These are phyloP conservation scores for Cherax quadricarinatus DNA, from an alignment of 1,140 invertebrate species.

Conservation along the genomic window DNA sequence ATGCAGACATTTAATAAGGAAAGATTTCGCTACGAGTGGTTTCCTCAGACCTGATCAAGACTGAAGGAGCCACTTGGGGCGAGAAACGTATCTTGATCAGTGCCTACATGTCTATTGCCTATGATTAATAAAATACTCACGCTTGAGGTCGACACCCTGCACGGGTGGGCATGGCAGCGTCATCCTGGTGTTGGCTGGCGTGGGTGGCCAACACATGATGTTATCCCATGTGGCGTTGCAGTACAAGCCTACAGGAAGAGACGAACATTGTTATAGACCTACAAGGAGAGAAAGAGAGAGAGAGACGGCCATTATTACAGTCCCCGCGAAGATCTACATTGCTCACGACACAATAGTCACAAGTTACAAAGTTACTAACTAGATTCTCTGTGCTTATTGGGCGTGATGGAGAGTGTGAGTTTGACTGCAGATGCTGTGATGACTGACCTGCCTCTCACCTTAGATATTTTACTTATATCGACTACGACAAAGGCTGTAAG, in stretches of 20 bases:
- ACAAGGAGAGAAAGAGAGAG: neutral
- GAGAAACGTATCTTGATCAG: no score
- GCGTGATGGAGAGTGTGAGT: no score
- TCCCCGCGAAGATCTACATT: no score
- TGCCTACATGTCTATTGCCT: no score
- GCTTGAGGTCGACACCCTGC: constrained; percentile 84
- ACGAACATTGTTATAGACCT: neutral
- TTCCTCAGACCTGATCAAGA: no score
- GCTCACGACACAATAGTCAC: neutral
- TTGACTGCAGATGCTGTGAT: no score
- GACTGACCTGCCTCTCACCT: no score
- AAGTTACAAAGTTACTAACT: neutral
- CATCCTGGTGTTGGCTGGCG: constrained; percentile 78
- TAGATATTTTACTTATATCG: no score
- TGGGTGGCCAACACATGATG: constrained; percentile 87
- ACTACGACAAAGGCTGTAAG: no score
- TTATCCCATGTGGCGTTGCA: constrained; percentile 82
- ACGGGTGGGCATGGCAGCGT: constrained; percentile 83
- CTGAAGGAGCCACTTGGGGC: no score
- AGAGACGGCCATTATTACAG: neutral
- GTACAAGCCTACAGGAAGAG: constrained; percentile 8
- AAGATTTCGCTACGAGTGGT: no score
- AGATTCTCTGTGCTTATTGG: neutral
- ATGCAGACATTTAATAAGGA: no score
- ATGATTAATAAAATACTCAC: constrained; percentile 79